Evolutionary conservation across 2,113 vertebrate species (phyloP), one percentile per base, ranked within the genome.

Genomic region (Nettapus auritus): DNA sequence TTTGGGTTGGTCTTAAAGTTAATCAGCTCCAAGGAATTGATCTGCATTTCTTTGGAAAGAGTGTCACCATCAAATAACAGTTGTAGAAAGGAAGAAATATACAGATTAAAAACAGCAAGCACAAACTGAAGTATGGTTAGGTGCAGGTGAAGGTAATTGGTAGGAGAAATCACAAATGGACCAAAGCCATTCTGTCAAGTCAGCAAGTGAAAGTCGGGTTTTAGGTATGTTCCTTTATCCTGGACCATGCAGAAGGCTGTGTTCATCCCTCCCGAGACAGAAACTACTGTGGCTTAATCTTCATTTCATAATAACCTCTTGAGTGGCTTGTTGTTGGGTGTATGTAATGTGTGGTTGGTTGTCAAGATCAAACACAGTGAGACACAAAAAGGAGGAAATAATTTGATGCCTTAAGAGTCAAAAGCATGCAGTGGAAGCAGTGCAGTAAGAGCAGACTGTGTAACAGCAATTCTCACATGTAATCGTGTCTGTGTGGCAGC

Each of bases 1-100:
- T 94, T 88, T 93, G 42, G 8, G 69, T 84, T 87, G 93, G 95
- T 95, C 36, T 10, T 78, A 64, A 64, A 88, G 66, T 86, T 90
- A 87, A 88, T 96, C 5, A 18, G 48, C 88, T 93, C 80, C 57
- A 38, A 76, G 60, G 46, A 50, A 36, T 11, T 79, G 52, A 57
- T 82, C 60, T 88, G 77, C 64, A 70, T 59, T 64, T 93, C 62
- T 59, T 82, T 53, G 36, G 48, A 93, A 91, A 31, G 70, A 42
- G 14, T 1, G 0, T n/a, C 28, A 38, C 50, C 13, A 3, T 82
- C 60, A 42, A 82, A 31, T 82, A 79, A 48, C 28, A 46, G 71
- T 4, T 42, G 23, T 22, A 73, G 68, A 94, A 85, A 84, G 63
- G 60, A 84, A 82, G 74, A 55, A 63, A 15, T 21, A 8, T 11